Conservation (phyloP, 2,888 invertebrate genomes). For the Pammene aurita region DNA sequence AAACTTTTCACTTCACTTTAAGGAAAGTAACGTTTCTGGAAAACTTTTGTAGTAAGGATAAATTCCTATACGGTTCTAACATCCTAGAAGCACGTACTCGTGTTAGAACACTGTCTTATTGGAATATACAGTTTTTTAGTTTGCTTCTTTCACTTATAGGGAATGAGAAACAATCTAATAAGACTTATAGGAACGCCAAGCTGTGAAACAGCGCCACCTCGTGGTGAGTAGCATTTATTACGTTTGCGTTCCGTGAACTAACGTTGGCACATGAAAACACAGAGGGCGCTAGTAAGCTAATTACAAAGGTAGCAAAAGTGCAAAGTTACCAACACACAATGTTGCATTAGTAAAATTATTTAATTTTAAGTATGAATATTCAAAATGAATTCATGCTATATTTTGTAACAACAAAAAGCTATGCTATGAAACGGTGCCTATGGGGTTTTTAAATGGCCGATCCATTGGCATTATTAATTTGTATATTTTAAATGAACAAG, state of each 20-base stretch:
- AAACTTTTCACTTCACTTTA: conserved; percentile 18
- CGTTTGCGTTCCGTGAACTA: conserved; percentile 12
- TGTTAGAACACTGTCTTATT: conserved; percentile 2
- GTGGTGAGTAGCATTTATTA: conserved; percentile 62
- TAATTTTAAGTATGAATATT: too few species aligned
- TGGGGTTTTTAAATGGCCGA: too few species aligned
- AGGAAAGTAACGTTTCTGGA: conserved; percentile 5
- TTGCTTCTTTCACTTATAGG: background rate
- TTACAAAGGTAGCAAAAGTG: background rate
- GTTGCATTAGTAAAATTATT: too few species aligned
- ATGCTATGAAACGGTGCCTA: too few species aligned
- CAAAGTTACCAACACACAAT: too few species aligned
- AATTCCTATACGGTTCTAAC: conserved; percentile 1
- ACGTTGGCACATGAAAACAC: conserved; percentile 41
- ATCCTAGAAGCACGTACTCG: background rate
- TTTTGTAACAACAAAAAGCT: too few species aligned
- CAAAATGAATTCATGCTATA: too few species aligned
- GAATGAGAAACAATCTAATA: conserved; percentile 40
- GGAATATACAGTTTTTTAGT: background rate
- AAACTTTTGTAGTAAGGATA: conserved; percentile 7
- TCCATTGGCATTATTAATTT: too few species aligned
- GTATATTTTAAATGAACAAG: too few species aligned
- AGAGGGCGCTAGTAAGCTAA: conserved; percentile 58
- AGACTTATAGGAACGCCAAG: conserved; percentile 38
- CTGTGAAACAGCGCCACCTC: conserved; percentile 60